A percentile compares a stretch with the other conserved stretches of the same genome.
These are phyloP conservation scores for Archaeoteleia sp. DNA, from an alignment of 2,888 invertebrate genomes.

Conservation along the genomic window DNA sequence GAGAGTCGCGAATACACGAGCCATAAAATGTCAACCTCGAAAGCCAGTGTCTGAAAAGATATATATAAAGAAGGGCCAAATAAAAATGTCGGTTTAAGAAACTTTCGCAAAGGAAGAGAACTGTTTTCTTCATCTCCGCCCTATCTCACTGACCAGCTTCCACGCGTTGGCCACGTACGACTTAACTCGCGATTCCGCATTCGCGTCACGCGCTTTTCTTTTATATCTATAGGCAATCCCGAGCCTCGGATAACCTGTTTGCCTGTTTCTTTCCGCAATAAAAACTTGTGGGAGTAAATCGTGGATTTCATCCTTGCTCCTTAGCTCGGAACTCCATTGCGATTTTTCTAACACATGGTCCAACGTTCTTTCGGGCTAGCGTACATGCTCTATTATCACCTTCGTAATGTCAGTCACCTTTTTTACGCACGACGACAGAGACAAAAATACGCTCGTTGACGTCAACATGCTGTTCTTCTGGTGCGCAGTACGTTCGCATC, in stretches of 20 bases:
- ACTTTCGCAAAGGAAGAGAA: background rate
- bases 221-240: background rate
- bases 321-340: constrained; percentile 7
- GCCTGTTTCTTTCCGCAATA: constrained; percentile 11
- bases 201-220: background rate
- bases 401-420: too few species aligned
- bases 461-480: background rate
- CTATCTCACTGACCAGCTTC: background rate
- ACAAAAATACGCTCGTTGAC: constrained; percentile 7
- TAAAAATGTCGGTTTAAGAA: too few species aligned
- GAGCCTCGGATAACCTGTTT: constrained; percentile 24
- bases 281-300: constrained; percentile 20
- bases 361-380: background rate
- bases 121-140: background rate
- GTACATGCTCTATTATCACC: background rate
- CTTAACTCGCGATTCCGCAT: background rate
- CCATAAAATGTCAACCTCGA: too few species aligned
- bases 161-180: too few species aligned
- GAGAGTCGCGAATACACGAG: too few species aligned
- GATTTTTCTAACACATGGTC: too few species aligned
- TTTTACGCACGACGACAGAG: background rate
- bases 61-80: too few species aligned
- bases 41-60: too few species aligned
- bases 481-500: background rate
- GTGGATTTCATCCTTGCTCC: constrained; percentile 13